Evolutionary conservation across 2,888 invertebrate genomes (phyloP).

Genomic region (Holacanthella duospinosa): DNA sequence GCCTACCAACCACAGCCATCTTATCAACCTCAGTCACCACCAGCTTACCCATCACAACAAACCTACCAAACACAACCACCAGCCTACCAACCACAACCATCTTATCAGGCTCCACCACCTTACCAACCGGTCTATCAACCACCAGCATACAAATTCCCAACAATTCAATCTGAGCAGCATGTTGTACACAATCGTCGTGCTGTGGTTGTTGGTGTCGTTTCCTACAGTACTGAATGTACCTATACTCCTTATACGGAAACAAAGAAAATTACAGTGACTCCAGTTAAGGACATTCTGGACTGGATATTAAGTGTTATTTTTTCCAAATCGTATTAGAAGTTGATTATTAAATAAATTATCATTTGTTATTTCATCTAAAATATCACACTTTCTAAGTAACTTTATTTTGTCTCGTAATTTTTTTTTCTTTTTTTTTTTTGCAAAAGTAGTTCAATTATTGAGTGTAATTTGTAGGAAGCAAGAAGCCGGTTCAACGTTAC

Average conservation of each 20-base stretch:
- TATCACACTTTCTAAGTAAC: neutral
- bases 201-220: slow-evolving; percentile 35
- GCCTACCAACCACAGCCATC: slow-evolving; percentile 12
- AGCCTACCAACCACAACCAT: slow-evolving; percentile 17
- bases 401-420: neutral
- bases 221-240: slow-evolving; percentile 34
- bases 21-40: slow-evolving; percentile 9
- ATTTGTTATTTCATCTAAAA: neutral
- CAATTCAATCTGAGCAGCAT: slow-evolving; percentile 29
- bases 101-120: slow-evolving; percentile 14
- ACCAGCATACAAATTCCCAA: slow-evolving; percentile 15
- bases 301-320: slow-evolving; percentile 34
- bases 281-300: slow-evolving; percentile 28
- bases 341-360: neutral
- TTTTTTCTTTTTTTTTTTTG: neutral
- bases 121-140: slow-evolving; percentile 12
- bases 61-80: slow-evolving; percentile 15
- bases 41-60: slow-evolving; percentile 17
- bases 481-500: too few relatives aligned
- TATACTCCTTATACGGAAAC: slow-evolving; percentile 24
- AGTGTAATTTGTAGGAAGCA: too few relatives aligned
- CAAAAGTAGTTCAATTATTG: too few relatives aligned
- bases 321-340: slow-evolving; percentile 3
- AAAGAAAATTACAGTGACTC: slow-evolving; percentile 34
- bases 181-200: slow-evolving; percentile 32